phyloP scores from a whole-genome alignment of 1,140 invertebrate genomes.

The Drosophila santomea region DNA sequence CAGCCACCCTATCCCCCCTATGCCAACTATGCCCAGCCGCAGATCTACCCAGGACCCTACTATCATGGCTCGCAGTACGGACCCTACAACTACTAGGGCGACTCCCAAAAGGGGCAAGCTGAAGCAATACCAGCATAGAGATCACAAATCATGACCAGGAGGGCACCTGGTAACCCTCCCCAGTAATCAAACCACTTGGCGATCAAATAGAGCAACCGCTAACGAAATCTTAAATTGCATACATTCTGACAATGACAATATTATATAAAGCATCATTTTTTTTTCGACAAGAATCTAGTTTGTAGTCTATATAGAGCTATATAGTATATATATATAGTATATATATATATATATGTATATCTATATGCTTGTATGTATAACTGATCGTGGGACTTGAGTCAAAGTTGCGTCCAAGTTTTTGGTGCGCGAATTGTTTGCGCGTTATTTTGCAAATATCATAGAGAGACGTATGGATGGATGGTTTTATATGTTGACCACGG shows the following conservation, averaged over 20 bases:
- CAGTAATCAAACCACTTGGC: conserved; percentile 19
- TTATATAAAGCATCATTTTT: conserved; percentile 50
- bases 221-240: conserved; percentile 27
- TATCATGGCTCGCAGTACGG: conserved; percentile 96
- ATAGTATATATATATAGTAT: background rate
- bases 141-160: conserved; percentile 45
- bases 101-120: background rate
- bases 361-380: conserved; percentile 38
- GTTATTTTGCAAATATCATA: conserved; percentile 37
- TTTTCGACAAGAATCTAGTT: conserved; percentile 66
- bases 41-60: conserved; percentile 93
- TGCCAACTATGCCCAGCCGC: conserved; percentile 93
- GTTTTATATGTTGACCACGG: conserved; percentile 13
- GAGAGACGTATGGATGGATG: conserved; percentile 10
- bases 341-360: background rate
- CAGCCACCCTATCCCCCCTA: conserved; percentile 93
- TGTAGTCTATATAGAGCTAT: conserved; percentile 43
- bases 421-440: conserved; percentile 55
- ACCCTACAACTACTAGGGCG: conserved; percentile 93
- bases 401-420: conserved; percentile 63
- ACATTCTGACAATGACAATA: conserved; percentile 30
- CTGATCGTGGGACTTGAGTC: conserved; percentile 62
- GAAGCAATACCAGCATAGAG: conserved; percentile 6
- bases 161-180: conserved; percentile 6
- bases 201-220: conserved; percentile 15